Evolutionary conservation across 2,797 vertebrate genomes (phyloP).

Genomic region (Peromyscus eremicus): DNA sequence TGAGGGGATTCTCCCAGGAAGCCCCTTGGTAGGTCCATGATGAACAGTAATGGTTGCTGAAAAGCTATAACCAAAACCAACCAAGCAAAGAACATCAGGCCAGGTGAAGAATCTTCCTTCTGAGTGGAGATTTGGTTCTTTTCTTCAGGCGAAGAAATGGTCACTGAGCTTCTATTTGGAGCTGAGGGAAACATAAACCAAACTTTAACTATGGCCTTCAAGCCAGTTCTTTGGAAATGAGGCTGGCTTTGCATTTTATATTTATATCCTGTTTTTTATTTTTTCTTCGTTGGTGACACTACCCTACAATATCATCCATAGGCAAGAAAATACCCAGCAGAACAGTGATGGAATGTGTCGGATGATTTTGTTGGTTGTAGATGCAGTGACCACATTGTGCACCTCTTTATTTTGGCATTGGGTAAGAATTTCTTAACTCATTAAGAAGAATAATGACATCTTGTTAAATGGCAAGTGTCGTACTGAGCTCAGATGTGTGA

Average conservation of each 20-base stretch:
- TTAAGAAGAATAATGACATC: neutral
- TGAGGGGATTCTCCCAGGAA: neutral
- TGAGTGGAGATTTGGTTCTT: neutral
- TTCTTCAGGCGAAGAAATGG: neutral
- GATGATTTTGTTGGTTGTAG: neutral
- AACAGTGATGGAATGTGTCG: neutral
- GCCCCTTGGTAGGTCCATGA: neutral
- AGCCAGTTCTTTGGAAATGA: neutral
- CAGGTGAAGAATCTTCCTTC: neutral
- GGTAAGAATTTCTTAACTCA: neutral
- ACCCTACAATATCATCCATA: neutral
- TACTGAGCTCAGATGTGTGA: neutral
- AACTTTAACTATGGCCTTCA: neutral
- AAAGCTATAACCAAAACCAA: neutral
- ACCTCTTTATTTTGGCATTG: conserved; percentile 21
- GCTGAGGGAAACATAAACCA: neutral
- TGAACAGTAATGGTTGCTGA: neutral
- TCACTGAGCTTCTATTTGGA: neutral
- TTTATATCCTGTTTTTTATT: neutral
- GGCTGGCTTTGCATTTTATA: neutral
- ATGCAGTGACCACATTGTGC: too few species aligned
- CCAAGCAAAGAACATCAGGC: neutral
- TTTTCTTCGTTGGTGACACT: neutral
- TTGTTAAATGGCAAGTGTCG: neutral
- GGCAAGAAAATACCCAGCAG: neutral